Conservation (phyloP, 2,797 vertebrate species). For the Chaenodraco wilsoni region DNA sequence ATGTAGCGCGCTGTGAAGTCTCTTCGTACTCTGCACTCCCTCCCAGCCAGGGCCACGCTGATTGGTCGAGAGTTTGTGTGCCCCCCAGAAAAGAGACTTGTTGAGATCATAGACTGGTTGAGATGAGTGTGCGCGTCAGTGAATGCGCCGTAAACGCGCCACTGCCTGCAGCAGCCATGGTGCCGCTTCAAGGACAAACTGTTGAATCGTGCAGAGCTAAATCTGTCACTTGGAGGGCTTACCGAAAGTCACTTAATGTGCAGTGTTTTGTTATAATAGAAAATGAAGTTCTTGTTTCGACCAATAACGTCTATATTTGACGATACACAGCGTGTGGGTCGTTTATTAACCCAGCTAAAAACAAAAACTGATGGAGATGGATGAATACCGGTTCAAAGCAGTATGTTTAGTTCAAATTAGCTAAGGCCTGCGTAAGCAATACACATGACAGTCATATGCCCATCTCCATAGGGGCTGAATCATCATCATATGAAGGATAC, state of each 20-base stretch:
- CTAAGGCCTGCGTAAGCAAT: too few species aligned
- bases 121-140: constrained; percentile 1
- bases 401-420: too few species aligned
- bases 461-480: too few species aligned
- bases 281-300: too few species aligned
- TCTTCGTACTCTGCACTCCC: constrained; percentile 18
- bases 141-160: background rate
- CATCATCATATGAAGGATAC: background rate
- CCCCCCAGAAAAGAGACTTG: background rate
- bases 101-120: too few species aligned
- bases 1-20: constrained; percentile 48
- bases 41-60: constrained; percentile 11
- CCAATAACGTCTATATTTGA: too few species aligned
- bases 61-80: constrained; percentile 58
- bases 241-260: background rate
- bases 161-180: background rate
- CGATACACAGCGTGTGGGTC: too few species aligned
- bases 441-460: too few species aligned
- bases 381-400: too few species aligned
- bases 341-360: too few species aligned
- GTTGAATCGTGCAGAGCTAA: background rate
- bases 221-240: background rate
- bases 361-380: too few species aligned
- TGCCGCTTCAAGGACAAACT: background rate
- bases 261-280: too few species aligned